Evolutionary conservation across 2,797 vertebrate genomes (phyloP), one percentile per base, ranked within the genome.

Genomic region (Melanotaenia nigrans): DNA sequence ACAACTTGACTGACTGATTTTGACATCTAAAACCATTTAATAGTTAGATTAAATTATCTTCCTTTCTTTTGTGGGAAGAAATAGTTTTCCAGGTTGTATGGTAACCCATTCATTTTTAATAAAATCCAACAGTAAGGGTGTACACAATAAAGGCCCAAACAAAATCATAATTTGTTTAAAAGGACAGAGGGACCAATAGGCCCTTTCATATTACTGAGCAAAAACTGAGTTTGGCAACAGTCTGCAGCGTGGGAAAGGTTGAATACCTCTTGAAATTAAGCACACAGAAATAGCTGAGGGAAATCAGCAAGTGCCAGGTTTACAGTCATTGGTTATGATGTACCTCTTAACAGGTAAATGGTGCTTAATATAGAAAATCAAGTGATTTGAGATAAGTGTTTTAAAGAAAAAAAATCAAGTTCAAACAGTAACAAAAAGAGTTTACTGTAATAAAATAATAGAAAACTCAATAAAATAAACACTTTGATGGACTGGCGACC

Each of bases 351-450:
- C 11, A 0, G 33, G 30, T 28, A 5, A 30, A 32, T 58, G 0
- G 5, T 56, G 5, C n/a, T 38, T 55, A 47, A 36, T 18, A 25
- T 33, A 58, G 47, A 71, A 65, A 70, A 68, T 49, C 7, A 60
- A 68, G 5, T 60, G 20, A 65, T 61, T 85, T 20, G 75, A 84
- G 63, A 77, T 70, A 42, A 65, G 53, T 66, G 49, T 85, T 91
- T 92, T 88, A 91, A 90, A 88, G 74, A 84, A 84, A 90, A 87
- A 84, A 55, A 28, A 68, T 74, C n/a, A 80, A 83, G 69, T 80
- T 57, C 78, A 80, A 72, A 74, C 66, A 77, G 88, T 84, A 90
- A 86, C 80, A 24, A 82, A 84, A 77, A n/a, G 11, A n/a, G 57
- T 79, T 24, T 33, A n/a, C n/a, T 67, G 20, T 35, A 38, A 45